Percentiles rank a stretch among this genome's conserved stretches.
Conservation (phyloP, 2,113 vertebrate species). For the Myiopsitta monachus region DNA sequence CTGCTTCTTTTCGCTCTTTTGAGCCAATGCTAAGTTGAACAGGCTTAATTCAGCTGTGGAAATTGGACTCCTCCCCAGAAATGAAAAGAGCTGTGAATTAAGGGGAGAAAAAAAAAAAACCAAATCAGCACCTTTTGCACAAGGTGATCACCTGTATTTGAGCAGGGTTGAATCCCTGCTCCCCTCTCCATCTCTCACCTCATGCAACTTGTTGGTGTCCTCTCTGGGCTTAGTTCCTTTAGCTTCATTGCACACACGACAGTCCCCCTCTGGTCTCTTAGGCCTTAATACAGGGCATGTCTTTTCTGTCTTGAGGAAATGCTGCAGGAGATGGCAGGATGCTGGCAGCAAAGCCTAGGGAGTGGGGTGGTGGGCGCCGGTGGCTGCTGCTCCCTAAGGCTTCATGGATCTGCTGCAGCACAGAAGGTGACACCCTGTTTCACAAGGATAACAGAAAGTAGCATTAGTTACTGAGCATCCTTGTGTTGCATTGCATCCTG, state of each 20-base stretch:
- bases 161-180: not conserved
- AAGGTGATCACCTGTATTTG: not conserved
- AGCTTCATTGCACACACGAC: not conserved
- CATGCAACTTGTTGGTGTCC: not conserved
- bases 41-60: not conserved
- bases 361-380: not conserved
- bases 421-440: rapidly evolving
- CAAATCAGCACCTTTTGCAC: not conserved
- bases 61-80: not conserved
- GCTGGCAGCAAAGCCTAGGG: not conserved
- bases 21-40: rapidly evolving
- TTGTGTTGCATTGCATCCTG: rapidly evolving
- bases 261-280: not conserved
- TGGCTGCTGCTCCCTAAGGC: not conserved
- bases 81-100: not conserved
- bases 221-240: not conserved
- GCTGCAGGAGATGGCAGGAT: too few species aligned
- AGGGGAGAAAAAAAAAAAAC: rapidly evolving
- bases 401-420: not conserved
- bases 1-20: not conserved
- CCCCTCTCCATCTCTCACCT: not conserved
- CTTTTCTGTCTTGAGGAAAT: not conserved
- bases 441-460: not conserved
- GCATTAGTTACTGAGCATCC: not conserved
- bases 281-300: not conserved